Conservation (phyloP, 2,113 vertebrate genomes). For the Otus sunia region DNA sequence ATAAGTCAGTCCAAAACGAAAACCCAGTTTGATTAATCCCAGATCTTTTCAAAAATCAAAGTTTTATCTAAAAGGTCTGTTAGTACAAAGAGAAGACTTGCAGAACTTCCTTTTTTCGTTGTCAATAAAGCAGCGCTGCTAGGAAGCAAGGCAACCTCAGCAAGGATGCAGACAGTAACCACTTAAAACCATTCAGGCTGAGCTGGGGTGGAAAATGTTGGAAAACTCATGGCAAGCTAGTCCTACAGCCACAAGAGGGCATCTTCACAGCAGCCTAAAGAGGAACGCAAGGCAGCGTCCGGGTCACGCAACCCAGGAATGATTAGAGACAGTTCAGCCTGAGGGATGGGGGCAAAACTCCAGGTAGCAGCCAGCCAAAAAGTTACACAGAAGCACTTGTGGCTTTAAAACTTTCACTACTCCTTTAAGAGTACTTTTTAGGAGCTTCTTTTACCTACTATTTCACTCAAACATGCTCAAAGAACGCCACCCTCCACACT, state of each 20-base stretch:
- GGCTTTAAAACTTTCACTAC: neutral
- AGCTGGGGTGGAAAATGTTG: neutral
- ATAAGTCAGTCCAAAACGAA: neutral
- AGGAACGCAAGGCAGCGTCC: accelerated
- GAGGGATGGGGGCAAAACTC: neutral
- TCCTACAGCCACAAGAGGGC: neutral
- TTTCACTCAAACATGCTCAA: neutral
- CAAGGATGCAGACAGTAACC: neutral
- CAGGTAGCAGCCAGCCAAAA: neutral
- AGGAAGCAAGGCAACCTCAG: neutral
- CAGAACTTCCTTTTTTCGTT: neutral
- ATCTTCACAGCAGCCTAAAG: neutral
- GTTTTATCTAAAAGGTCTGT: neutral
- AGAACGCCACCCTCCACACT: neutral
- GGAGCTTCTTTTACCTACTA: neutral
- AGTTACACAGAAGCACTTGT: neutral
- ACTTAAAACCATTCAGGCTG: neutral
- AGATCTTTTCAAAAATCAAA: neutral
- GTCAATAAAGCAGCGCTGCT: neutral
- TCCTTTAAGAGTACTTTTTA: neutral
- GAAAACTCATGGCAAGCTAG: neutral
- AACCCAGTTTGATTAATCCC: conserved; percentile 13
- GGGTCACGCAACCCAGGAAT: accelerated
- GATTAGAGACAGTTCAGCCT: neutral
- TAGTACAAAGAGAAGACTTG: neutral